Conservation (phyloP, 2,113 vertebrate genomes). For the Tyto alba region DNA sequence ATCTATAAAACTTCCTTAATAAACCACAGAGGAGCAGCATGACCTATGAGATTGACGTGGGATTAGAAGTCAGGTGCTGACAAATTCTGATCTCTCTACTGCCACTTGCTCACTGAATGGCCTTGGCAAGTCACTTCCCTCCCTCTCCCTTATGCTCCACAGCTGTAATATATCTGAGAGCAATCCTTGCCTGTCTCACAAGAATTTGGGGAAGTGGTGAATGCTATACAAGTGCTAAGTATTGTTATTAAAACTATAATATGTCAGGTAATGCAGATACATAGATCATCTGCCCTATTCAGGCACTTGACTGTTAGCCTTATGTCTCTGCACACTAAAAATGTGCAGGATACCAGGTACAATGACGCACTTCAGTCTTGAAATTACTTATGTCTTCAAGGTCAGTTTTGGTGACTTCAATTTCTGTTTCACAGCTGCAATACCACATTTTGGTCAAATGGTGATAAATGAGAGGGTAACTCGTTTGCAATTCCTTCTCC, state of each 20-base stretch:
- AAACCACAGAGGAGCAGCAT: not conserved
- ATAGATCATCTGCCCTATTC: slow-evolving; percentile 12
- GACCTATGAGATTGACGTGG: not conserved
- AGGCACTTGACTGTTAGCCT: slow-evolving; percentile 53
- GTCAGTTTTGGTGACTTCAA: slow-evolving; percentile 29
- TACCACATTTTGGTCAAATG: slow-evolving; percentile 19
- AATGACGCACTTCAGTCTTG: not conserved
- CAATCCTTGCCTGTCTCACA: not conserved
- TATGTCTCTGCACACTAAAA: not conserved
- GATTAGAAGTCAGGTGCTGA: not conserved
- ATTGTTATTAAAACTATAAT: not conserved
- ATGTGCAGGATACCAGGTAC: not conserved
- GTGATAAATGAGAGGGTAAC: slow-evolving; percentile 48
- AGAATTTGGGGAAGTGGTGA: not conserved
- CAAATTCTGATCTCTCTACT: not conserved
- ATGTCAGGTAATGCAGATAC: slow-evolving; percentile 10
- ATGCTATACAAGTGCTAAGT: not conserved
- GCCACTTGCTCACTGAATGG: not conserved
- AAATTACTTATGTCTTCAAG: not conserved
- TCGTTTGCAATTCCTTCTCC: slow-evolving; percentile 40
- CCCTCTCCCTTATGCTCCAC: not conserved
- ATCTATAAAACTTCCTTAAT: not conserved
- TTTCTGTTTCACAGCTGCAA: slow-evolving; percentile 43
- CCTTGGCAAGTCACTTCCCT: not conserved
- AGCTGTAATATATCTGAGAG: not conserved